Base-by-base conservation (phyloP, 1,140 invertebrate genomes). In the Oncopodura yosiiana region DNA sequence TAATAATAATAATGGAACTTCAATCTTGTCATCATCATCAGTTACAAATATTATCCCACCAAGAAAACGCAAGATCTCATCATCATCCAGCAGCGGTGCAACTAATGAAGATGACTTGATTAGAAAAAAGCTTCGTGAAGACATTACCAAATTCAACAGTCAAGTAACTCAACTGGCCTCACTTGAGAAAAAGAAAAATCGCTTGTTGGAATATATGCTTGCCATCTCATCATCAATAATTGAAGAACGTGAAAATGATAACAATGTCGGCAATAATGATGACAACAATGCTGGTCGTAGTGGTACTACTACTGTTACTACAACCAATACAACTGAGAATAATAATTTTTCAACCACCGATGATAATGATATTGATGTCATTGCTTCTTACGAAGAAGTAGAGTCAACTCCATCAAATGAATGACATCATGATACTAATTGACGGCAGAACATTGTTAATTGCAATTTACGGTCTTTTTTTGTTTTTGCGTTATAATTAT, bases 171-270 rank as follows among this genome's bases (percentile, higher is more conserved):
- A 55, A 43, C 29, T 60, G 27, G 58, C 48, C 16, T 43, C 42
- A 38, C 37, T 60, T 18, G 58, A 60, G 36, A 50, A 49, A 19
- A 34, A 29, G 14, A 55, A 60, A 27, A 56, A 55, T 32, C 41
- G 44, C 24, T 16, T 60, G 36, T 44, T 60, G 12, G 53, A 55
- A 45, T 36, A 41, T 19, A 39, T 60, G 19, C 42, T 53, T 44
- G 23, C 44, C 18, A 46, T 52, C 36, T 57, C 55, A 27, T 38
- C 55, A 44, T 14, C 52, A 53, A 53, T 34, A 32, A 46, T 23
- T 43, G 44, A 46, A 46, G 43, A 29, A 12, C 24, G 43, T 14
- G 43, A 24, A 29, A 46, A 29, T 30, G n/a, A 9, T n/a, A 34
- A n/a, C 32, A 34, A 34, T 34, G n/a, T 34, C 32, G 37, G 37